A percentile compares a stretch with the other conserved stretches of the same genome.
Evolutionary conservation across 2,797 vertebrate genomes (phyloP).

Genomic region (Prunella strophiata): DNA sequence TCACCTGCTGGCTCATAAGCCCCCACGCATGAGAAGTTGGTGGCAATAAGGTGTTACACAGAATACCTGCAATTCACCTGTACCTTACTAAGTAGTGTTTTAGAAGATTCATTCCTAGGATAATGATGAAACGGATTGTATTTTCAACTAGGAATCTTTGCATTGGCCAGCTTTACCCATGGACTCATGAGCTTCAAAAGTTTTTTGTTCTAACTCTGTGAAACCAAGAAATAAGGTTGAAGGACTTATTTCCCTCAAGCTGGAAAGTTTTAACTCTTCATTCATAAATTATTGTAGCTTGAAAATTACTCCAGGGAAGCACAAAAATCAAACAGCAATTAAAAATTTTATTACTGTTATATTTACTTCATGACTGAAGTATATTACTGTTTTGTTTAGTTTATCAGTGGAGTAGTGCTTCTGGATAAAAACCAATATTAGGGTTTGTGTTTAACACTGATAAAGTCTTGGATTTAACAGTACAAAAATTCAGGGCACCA

Average conservation of each 20-base stretch:
- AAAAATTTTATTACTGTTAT: conserved; percentile 31
- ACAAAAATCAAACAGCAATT: conserved; percentile 1
- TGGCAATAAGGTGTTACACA: not conserved
- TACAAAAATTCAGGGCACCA: conserved; percentile 35
- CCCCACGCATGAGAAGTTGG: not conserved
- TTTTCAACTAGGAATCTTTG: not conserved
- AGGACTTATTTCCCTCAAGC: not conserved
- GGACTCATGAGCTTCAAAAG: not conserved
- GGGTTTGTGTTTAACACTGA: not conserved
- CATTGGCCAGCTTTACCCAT: not conserved
- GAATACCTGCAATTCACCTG: not conserved
- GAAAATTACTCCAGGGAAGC: conserved; percentile 1
- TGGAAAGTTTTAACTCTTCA: not conserved
- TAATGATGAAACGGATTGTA: not conserved
- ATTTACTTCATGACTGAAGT: not conserved
- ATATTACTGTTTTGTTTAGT: conserved; percentile 7
- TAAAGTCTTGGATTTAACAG: conserved; percentile 46
- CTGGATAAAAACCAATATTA: conserved; percentile 3
- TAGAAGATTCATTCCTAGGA: not conserved
- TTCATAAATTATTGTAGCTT: conserved; percentile 30
- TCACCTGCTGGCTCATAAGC: conserved; percentile 18
- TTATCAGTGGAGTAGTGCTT: not conserved
- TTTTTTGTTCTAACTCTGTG: not conserved
- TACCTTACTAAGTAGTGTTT: not conserved
- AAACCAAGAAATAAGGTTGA: not conserved